Base-by-base conservation (phyloP, 1,140 invertebrate species). In the Oppia nitens region DNA sequence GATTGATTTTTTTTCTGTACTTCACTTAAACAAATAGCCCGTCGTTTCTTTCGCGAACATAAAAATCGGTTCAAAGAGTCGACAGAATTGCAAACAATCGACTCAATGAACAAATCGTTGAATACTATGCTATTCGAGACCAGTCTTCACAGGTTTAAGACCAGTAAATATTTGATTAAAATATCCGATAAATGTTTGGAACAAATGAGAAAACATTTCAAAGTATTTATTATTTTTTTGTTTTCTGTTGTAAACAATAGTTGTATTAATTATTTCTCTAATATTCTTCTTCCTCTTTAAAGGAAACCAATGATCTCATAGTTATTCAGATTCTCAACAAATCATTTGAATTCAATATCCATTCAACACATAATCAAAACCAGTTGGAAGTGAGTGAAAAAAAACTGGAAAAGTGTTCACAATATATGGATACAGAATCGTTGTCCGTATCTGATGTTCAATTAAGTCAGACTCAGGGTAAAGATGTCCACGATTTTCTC, bases 251-350 rank as follows among this genome's bases (percentile, higher is more conserved):
- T 40, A 40, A 40, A 40, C 32, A 9, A 17, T 40, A 25, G 6
- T 51, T 51, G 6, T 51, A 20, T 51, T 54, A 29, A 26, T 21
- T 54, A 48, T 6, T 54, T 6, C 20, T 25, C 29, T 3, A 57
- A 53, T 50, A 20, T n/a, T 52, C 20, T 50, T 45, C 21, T 51
- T 9, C 6, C n/a, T 51, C n/a, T 51, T 6, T 57, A 21, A 12
- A 57, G 55, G 9, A 50, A n/a, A 32, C 12, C n/a, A 20, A 57
- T n/a, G 20, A 57, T 27, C 55, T 57, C 4, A 17, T 32, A n/a
- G 28, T 57, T n/a, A 3, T 57, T 6, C 55, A 57, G 28, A 57
- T 32, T 17, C n/a, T 57, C 11, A 57, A 57, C 28, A 20, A n/a
- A 14, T 50, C 9, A 26, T 4, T 57, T 11, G 55, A 57, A 20